Evolutionary conservation across 2,797 vertebrate genomes (phyloP).

Genomic region (Coendou prehensilis): DNA sequence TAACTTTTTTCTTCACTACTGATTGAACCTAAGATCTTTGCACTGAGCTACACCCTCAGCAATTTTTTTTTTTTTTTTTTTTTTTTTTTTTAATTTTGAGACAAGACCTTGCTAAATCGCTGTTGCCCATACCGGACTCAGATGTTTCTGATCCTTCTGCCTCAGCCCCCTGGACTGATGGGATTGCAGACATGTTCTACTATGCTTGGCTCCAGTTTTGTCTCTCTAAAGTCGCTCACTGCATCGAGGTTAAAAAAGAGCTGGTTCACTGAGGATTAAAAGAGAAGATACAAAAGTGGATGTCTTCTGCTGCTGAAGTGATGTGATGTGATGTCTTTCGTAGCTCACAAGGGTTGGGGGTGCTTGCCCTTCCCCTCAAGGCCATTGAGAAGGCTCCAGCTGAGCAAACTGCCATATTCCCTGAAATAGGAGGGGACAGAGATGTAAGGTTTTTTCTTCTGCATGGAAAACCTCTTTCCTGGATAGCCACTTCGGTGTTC

Average conservation of each 20-base stretch:
- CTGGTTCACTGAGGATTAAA: background rate
- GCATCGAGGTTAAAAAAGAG: background rate
- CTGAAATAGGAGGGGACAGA: background rate
- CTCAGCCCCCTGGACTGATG: background rate
- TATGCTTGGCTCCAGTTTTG: background rate
- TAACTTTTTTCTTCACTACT: background rate
- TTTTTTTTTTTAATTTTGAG: background rate
- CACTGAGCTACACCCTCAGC: background rate
- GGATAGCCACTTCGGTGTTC: background rate
- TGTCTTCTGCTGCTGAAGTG: background rate
- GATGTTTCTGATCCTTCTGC: background rate
- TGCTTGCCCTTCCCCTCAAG: background rate
- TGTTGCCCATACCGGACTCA: background rate
- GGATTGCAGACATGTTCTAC: background rate
- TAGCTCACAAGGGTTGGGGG: accelerated
- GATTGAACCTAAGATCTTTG: background rate
- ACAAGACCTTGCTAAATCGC: background rate
- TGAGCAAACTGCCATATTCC: background rate
- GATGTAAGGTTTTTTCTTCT: background rate
- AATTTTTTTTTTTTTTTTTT: background rate
- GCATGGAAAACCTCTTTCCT: background rate
- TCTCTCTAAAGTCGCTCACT: background rate
- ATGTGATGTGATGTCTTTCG: background rate
- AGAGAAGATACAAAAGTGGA: background rate
- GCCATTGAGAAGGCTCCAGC: background rate